Conservation (phyloP, 2,797 vertebrate genomes). For the Eulemur coronatus region DNA sequence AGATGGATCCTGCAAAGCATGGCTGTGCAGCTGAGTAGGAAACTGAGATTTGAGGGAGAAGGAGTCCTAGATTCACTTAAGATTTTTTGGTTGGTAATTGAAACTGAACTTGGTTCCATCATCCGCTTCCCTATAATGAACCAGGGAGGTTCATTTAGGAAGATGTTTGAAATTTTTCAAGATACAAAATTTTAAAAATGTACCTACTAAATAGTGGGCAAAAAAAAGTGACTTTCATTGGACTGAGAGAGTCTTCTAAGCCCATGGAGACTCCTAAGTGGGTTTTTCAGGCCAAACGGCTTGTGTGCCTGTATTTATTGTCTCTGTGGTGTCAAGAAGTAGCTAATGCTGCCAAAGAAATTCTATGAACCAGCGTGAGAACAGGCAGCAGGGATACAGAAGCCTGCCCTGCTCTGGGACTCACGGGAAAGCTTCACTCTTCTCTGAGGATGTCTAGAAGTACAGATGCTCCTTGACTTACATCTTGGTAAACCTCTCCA, state of each 20-base stretch:
- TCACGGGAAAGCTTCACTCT: neutral
- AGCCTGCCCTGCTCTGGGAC: neutral
- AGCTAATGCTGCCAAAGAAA: neutral
- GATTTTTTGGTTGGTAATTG: neutral
- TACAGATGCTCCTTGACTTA: neutral
- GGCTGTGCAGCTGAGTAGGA: neutral
- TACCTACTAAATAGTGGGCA: neutral
- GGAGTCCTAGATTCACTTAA: neutral
- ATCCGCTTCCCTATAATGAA: neutral
- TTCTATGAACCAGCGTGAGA: neutral
- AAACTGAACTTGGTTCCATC: neutral
- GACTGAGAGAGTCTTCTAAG: neutral
- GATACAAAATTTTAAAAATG: neutral
- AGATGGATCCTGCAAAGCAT: neutral
- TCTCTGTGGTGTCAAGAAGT: neutral
- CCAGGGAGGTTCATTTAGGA: neutral
- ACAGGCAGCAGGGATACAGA: neutral
- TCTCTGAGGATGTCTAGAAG: neutral
- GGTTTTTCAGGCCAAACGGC: neutral
- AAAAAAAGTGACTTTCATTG: neutral
- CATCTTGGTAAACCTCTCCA: neutral
- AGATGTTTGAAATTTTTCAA: neutral
- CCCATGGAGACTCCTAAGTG: neutral
- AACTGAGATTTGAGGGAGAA: neutral
- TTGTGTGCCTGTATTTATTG: neutral